Conservation (phyloP, 2,113 vertebrate species). For the Petrocephalus zakoni region DNA sequence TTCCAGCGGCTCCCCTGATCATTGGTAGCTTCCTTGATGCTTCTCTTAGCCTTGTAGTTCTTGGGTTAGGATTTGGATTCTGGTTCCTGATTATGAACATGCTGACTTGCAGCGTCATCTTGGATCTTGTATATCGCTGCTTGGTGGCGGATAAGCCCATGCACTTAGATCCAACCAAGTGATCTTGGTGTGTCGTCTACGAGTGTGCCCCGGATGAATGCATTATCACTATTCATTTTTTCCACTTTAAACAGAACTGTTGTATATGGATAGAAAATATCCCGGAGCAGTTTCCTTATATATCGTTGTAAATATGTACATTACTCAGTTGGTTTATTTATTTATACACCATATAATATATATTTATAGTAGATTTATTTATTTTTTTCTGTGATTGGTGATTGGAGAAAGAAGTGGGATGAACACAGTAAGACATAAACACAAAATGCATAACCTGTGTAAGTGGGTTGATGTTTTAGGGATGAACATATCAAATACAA, state of each 20-base stretch:
- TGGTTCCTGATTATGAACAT: not conserved
- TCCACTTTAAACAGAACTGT: not conserved
- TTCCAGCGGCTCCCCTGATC: not conserved
- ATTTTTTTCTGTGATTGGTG: not conserved
- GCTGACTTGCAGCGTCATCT: not conserved
- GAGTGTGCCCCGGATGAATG: not conserved
- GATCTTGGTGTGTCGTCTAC: not conserved
- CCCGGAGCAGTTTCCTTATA: not conserved
- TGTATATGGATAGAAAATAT: not conserved
- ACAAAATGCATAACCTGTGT: not conserved
- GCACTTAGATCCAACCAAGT: not conserved
- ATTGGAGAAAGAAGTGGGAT: not conserved
- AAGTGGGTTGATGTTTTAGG: not conserved
- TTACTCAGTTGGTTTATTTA: not conserved
- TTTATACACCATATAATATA: no score
- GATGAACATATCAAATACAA: not conserved
- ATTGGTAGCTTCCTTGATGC: not conserved
- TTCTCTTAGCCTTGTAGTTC: not conserved
- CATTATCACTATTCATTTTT: not conserved
- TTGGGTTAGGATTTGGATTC: not conserved
- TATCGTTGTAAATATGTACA: not conserved
- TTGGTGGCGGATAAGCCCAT: not conserved
- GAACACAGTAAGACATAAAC: not conserved
- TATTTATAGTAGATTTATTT: no score
- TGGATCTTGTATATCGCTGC: not conserved